Evolutionary conservation across 2,797 vertebrate genomes (phyloP).

Genomic region (Chaetodon trifasciatus): DNA sequence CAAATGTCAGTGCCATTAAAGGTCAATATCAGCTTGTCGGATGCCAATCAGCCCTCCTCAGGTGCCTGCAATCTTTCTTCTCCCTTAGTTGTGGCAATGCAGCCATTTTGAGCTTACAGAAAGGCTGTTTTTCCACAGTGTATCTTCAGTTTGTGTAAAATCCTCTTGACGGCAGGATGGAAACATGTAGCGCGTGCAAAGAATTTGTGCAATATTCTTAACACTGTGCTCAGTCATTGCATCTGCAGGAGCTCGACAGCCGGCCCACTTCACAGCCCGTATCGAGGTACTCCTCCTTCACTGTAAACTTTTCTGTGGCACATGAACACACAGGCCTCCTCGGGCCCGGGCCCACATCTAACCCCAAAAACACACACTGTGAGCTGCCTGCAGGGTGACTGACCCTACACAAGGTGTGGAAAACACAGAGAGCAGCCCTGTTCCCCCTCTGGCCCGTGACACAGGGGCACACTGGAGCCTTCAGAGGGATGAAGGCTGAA

Average conservation of each 20-base stretch:
- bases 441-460: slow-evolving; percentile 52
- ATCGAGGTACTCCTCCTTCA: slow-evolving; percentile 65
- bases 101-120: background rate
- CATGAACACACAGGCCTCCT: slow-evolving; percentile 61
- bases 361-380: slow-evolving; percentile 58
- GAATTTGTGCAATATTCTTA: slow-evolving; percentile 33
- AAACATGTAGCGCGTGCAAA: slow-evolving; percentile 18
- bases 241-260: slow-evolving; percentile 22
- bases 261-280: slow-evolving; percentile 67
- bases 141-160: slow-evolving; percentile 12
- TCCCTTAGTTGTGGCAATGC: background rate
- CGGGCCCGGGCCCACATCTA: slow-evolving; percentile 43
- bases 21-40: background rate
- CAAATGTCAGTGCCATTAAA: background rate
- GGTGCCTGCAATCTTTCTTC: background rate
- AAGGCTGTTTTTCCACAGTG: background rate
- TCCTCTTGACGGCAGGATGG: slow-evolving; percentile 24
- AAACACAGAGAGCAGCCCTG: slow-evolving; percentile 74
- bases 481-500: slow-evolving; percentile 56
- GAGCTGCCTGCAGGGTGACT: slow-evolving; percentile 33
- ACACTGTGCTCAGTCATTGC: slow-evolving; percentile 67
- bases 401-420: slow-evolving; percentile 32
- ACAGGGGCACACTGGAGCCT: slow-evolving; percentile 68
- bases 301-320: slow-evolving; percentile 73
- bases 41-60: background rate